Conservation (phyloP, 2,888 invertebrate species). For the Hirtodrosophila confusa region DNA sequence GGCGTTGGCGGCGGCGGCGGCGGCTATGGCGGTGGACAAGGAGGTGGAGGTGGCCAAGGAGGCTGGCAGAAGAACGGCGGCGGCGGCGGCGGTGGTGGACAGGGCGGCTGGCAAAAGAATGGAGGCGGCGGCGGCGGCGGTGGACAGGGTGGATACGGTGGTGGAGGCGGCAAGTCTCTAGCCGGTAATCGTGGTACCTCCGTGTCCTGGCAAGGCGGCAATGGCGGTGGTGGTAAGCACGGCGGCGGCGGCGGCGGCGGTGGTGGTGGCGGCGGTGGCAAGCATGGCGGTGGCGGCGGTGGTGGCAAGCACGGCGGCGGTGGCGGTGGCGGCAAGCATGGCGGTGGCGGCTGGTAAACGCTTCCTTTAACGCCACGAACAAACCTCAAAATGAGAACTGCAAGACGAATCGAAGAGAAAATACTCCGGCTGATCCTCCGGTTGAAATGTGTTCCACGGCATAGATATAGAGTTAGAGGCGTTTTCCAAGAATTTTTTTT, state of each 20-base stretch:
- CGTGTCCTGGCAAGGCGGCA: slow-evolving; percentile 34
- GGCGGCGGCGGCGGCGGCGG: slow-evolving; percentile 40
- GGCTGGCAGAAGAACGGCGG: slow-evolving; percentile 34
- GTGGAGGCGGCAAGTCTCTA: neutral
- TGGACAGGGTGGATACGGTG: slow-evolving; percentile 28
- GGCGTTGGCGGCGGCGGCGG: slow-evolving; percentile 47
- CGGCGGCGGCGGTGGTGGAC: slow-evolving; percentile 23
- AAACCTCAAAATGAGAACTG: slow-evolving; percentile 22
- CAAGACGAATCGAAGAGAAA: slow-evolving; percentile 35
- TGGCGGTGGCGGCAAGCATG: slow-evolving; percentile 50
- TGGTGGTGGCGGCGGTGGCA: slow-evolving; percentile 38
- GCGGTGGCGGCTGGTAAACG: slow-evolving; percentile 59
- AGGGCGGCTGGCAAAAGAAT: slow-evolving; percentile 40
- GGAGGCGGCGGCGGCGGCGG: slow-evolving; percentile 38
- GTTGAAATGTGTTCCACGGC: slow-evolving; percentile 52
- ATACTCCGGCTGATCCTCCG: slow-evolving; percentile 52
- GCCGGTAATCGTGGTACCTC: slow-evolving; percentile 34
- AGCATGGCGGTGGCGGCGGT: slow-evolving; percentile 44
- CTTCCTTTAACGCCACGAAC: neutral
- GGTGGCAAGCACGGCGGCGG: slow-evolving; percentile 49
- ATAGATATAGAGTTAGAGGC: slow-evolving; percentile 34
- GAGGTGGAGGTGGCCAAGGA: slow-evolving; percentile 37
- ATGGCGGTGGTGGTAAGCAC: slow-evolving; percentile 41
- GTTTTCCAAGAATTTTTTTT: slow-evolving; percentile 20
- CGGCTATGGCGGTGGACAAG: slow-evolving; percentile 41